Evolutionary conservation across 1,140 invertebrate genomes (phyloP).

Genomic region (Galendromus occidentalis): DNA sequence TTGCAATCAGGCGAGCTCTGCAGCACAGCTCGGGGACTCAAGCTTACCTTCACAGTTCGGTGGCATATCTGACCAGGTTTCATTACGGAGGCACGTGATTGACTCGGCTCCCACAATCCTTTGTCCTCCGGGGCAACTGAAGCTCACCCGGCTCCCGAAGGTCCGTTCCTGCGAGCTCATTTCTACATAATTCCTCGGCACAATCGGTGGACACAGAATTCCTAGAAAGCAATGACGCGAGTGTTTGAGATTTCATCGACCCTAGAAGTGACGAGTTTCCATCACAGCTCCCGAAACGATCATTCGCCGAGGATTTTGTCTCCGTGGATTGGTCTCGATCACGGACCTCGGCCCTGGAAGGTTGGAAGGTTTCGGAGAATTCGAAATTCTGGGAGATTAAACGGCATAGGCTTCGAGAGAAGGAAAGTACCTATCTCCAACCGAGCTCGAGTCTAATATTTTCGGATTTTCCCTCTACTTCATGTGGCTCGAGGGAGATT

Average conservation of each 20-base stretch:
- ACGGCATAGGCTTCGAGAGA: no score
- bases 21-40: slow-evolving; percentile 10
- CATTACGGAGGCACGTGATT: slow-evolving; percentile 50
- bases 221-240: slow-evolving; percentile 30
- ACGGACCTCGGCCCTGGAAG: no score
- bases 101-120: slow-evolving; percentile 45
- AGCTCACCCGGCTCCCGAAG: slow-evolving; percentile 45
- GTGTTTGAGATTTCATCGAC: neutral
- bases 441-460: no score
- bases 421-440: no score
- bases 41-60: slow-evolving; percentile 47
- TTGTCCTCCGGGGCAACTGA: slow-evolving; percentile 61
- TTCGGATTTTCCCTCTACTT: no score
- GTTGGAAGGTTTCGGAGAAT: no score
- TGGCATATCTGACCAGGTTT: slow-evolving; percentile 50
- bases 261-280: no score
- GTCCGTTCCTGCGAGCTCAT: slow-evolving; percentile 41
- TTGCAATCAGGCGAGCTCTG: slow-evolving; percentile 16
- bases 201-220: slow-evolving; percentile 36
- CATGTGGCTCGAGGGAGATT: no score
- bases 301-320: no score
- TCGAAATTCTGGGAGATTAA: no score
- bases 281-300: no score
- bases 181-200: slow-evolving; percentile 34
- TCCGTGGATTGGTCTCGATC: no score